Evolutionary conservation across 2,113 vertebrate genomes (phyloP), one percentile per base, ranked within the genome.

Genomic region (Corvus hawaiiensis): DNA sequence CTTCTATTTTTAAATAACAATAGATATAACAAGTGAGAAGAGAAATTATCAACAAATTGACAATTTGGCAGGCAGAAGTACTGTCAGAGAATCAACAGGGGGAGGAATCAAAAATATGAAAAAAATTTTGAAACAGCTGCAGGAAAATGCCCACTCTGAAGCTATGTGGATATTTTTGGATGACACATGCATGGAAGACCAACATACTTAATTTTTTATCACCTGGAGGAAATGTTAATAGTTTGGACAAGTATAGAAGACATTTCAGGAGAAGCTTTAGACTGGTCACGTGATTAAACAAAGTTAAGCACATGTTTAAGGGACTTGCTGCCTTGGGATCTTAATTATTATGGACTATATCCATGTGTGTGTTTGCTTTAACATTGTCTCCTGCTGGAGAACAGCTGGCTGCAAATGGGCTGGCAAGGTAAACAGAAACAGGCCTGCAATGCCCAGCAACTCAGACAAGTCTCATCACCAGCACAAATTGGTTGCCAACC

Each of bases 401-500:
- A 92, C 93, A 89, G 88, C 92, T 97, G 94, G 81, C 89, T 86
- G 96, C 74, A 94, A 95, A 94, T 91, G 84, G 90, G 89, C 78
- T 96, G 92, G 92, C 94, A 92, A 84, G 84, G 84, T 85, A 90
- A 95, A 95, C 77, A 96, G 90, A 89, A 96, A 90, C 68, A 93
- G 58, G 69, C 89, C 72, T 87, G 86, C 73, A 79, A 93, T 37
- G 73, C 85, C 89, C 67, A 59, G 80, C 39, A 58, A 84, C 48
- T 93, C 76, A 88, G 76, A 82, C 69, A 72, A 80, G 89, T 68
- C 82, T 72, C 58, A 51, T 58, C 68, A 77, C 39, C 51, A 49
- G 54, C 87, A 76, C 87, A 91, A 73, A 87, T 86, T 22, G 30
- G 32, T 58, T 94, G 80, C 59, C 72, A 95, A 56, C 39, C 39